Evolutionary conservation across 2,113 vertebrate genomes (phyloP).

Genomic region (Calyptomena viridis): DNA sequence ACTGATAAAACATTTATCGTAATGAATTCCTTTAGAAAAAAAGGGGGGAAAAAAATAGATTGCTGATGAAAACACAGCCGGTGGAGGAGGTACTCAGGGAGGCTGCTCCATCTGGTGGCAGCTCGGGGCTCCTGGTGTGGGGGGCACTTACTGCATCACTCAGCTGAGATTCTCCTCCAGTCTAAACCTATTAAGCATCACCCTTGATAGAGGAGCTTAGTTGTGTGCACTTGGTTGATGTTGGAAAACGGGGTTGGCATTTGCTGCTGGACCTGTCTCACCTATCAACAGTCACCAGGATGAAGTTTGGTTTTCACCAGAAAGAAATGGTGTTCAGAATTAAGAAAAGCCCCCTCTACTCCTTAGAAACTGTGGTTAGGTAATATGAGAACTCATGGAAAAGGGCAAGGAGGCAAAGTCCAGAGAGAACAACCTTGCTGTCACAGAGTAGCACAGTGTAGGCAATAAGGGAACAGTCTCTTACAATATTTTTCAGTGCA

Average conservation of each 20-base stretch:
- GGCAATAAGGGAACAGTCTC: neutral
- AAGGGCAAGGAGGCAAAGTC: neutral
- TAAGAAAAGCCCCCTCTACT: neutral
- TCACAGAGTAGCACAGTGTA: neutral
- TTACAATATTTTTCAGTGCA: neutral
- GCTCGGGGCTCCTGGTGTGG: neutral
- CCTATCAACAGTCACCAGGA: neutral
- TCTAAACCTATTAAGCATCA: neutral
- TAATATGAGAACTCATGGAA: fast-evolving
- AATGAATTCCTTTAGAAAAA: neutral
- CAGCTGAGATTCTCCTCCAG: neutral
- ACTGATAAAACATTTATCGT: slow-evolving; percentile 24
- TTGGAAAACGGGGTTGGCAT: fast-evolving
- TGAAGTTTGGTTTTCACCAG: neutral
- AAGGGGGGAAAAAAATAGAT: fast-evolving
- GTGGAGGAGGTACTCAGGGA: neutral
- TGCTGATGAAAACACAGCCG: neutral
- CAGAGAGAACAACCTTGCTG: fast-evolving
- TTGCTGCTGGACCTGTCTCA: neutral
- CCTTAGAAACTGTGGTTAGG: neutral
- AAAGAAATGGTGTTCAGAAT: neutral
- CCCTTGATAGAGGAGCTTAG: neutral
- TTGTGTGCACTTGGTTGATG: neutral
- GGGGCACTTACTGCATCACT: neutral
- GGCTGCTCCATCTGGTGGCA: neutral